Evolutionary conservation across 1,140 invertebrate species (phyloP).

Genomic region (Cydia strobilella): DNA sequence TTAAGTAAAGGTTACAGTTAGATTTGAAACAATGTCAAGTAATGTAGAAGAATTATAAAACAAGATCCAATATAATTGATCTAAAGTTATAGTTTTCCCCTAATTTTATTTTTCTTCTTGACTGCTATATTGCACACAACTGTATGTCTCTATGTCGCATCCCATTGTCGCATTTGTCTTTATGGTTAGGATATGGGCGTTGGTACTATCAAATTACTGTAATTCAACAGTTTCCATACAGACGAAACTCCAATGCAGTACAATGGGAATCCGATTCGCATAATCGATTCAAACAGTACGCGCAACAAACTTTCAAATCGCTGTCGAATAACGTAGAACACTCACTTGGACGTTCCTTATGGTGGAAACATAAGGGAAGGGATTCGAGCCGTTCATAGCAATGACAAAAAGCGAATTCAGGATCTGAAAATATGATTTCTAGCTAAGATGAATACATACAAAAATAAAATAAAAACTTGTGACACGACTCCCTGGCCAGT

Average conservation of each 20-base stretch:
- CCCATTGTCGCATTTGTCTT: background rate
- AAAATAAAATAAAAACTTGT: no score
- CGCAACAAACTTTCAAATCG: conserved; percentile 33
- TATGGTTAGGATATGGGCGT: no score
- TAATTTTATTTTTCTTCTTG: no score
- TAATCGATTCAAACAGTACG: conserved; percentile 28
- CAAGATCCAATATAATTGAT: no score
- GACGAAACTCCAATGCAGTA: conserved; percentile 8
- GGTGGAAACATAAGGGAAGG: conserved; percentile 43
- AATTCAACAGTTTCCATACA: conserved; percentile 11
- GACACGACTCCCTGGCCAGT: no score
- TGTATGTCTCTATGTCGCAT: background rate
- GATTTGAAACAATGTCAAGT: no score
- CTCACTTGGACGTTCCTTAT: conserved; percentile 40
- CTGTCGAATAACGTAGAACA: conserved; percentile 48
- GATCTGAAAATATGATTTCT: no score
- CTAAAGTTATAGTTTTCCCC: no score
- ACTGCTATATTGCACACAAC: no score
- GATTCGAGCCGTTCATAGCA: background rate
- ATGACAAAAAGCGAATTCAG: background rate
- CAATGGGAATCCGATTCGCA: conserved; percentile 31
- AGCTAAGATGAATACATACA: no score
- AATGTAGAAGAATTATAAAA: no score
- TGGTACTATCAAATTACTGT: background rate
- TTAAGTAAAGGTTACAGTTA: no score